Conservation (phyloP, 2,113 vertebrate species). For the Phalacrocorax brasilianus region DNA sequence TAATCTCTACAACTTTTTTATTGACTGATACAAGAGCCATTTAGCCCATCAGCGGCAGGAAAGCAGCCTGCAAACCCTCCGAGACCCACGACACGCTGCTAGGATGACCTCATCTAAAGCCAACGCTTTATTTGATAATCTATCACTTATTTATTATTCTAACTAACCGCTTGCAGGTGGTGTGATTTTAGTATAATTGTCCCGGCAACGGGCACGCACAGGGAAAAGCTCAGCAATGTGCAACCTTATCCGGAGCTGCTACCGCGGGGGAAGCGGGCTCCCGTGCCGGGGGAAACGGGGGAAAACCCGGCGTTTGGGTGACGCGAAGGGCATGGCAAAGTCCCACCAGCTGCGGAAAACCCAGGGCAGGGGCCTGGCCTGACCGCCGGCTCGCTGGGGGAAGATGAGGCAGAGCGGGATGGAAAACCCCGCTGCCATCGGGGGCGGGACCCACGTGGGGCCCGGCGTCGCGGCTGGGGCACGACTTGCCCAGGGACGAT, state of each 20-base stretch:
- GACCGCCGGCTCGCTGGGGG: fast-evolving
- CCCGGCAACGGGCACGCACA: background rate
- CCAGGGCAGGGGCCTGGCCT: background rate
- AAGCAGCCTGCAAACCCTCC: background rate
- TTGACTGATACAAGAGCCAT: constrained; percentile 54
- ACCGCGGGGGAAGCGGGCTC: background rate
- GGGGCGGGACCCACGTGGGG: fast-evolving
- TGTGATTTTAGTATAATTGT: background rate
- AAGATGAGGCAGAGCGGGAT: background rate
- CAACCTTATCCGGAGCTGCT: background rate
- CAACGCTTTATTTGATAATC: constrained; percentile 35
- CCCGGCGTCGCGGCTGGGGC: fast-evolving
- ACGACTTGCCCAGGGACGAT: fast-evolving
- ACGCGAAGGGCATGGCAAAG: background rate
- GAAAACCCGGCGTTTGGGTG: fast-evolving
- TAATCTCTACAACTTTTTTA: constrained; percentile 60
- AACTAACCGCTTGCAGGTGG: constrained; percentile 60
- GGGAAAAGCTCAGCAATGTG: background rate
- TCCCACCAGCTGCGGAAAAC: fast-evolving
- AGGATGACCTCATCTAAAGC: constrained; percentile 39
- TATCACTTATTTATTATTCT: constrained; percentile 58
- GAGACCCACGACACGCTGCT: background rate
- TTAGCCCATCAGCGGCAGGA: constrained; percentile 6
- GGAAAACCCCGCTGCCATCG: fast-evolving
- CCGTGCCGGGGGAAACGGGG: fast-evolving